phyloP scores from a whole-genome alignment of 2,888 invertebrate genomes.

The Thecocarcelia acutangulata region DNA sequence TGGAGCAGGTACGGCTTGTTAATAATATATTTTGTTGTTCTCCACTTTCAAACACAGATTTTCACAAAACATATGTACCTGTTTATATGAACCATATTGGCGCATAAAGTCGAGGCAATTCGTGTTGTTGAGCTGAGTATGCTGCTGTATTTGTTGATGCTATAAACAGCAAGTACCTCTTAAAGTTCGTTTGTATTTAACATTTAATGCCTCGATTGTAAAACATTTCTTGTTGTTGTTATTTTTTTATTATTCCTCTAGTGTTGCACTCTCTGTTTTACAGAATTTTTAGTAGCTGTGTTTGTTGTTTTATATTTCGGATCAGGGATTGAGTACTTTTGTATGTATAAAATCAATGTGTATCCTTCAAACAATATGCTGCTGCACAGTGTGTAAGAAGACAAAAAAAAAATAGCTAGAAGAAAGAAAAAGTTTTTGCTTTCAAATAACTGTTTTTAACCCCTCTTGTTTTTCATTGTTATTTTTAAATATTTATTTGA shows the following conservation, averaged over 20 bases:
- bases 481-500: slow-evolving; percentile 36
- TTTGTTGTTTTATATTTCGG: slow-evolving; percentile 39
- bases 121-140: background rate
- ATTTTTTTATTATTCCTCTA: slow-evolving; percentile 48
- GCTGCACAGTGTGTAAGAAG: slow-evolving; percentile 42
- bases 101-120: background rate
- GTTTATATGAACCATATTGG: slow-evolving; percentile 16
- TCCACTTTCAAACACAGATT: slow-evolving; percentile 1
- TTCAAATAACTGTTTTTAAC: slow-evolving; percentile 53
- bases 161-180: slow-evolving; percentile 49
- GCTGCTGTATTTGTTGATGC: slow-evolving; percentile 28
- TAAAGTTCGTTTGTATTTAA: slow-evolving; percentile 59
- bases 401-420: slow-evolving; percentile 43
- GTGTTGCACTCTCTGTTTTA: slow-evolving; percentile 50
- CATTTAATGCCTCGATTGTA: slow-evolving; percentile 64
- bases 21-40: background rate
- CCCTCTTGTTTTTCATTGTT: slow-evolving; percentile 48
- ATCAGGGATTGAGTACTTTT: slow-evolving; percentile 57
- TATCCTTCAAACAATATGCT: slow-evolving; percentile 61
- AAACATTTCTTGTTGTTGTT: slow-evolving; percentile 50
- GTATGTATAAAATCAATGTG: slow-evolving; percentile 57
- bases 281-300: slow-evolving; percentile 32
- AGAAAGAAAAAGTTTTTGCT: slow-evolving; percentile 57
- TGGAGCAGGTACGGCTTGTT: slow-evolving; percentile 16
- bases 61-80: slow-evolving; percentile 1